These are phyloP conservation scores for Procavia capensis DNA, from an alignment of 2,113 vertebrate genomes.

Conservation along the genomic window DNA sequence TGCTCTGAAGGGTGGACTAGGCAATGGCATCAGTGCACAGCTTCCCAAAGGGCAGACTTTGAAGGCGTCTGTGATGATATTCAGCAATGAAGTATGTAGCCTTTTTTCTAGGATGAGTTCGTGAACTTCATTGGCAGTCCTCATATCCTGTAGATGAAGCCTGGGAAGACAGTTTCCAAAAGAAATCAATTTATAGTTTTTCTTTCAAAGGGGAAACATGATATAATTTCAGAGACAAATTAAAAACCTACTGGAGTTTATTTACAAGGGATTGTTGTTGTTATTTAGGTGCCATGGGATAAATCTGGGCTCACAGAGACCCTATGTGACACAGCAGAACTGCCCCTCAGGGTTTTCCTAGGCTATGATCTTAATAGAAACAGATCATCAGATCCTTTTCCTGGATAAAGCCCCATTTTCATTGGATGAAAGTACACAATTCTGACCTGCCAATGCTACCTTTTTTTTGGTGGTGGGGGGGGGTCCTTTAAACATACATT, in stretches of 20 bases:
- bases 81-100: too few relatives aligned
- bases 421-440: neutral
- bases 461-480: neutral
- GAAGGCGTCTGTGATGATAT: too few relatives aligned
- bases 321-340: neutral
- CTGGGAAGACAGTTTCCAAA: conserved; percentile 5
- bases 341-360: neutral
- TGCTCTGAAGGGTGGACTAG: too few relatives aligned
- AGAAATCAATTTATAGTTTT: conserved; percentile 43
- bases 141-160: neutral
- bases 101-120: too few relatives aligned
- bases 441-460: neutral
- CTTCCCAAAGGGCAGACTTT: too few relatives aligned
- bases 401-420: neutral
- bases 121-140: too few relatives aligned
- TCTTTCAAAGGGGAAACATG: neutral
- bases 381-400: neutral
- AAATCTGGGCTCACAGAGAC: neutral
- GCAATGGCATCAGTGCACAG: too few relatives aligned
- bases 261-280: neutral
- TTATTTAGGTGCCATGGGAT: neutral
- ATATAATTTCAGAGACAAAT: conserved; percentile 47
- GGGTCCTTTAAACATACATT: conserved; percentile 2
- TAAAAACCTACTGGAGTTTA: neutral
- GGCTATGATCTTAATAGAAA: neutral